Evolutionary conservation across 2,113 vertebrate genomes (phyloP).

Genomic region (Sterna hirundo): DNA sequence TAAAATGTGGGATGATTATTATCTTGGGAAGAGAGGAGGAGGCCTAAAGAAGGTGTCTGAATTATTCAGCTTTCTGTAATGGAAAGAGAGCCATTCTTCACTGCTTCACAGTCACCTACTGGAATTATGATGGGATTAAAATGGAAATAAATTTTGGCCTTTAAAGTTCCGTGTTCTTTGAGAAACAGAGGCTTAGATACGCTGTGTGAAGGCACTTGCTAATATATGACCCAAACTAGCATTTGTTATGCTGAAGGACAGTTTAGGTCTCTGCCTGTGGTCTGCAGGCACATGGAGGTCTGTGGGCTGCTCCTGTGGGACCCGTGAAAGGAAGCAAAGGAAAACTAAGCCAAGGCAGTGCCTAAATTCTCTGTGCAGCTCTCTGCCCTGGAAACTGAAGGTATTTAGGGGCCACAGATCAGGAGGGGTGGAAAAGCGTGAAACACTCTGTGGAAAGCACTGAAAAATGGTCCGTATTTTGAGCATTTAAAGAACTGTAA

Average conservation of each 20-base stretch:
- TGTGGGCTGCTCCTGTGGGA: neutral
- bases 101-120: neutral
- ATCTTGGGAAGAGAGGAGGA: slow-evolving; percentile 1
- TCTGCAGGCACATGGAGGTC: neutral
- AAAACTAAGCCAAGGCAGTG: neutral
- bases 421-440: neutral
- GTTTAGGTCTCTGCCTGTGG: neutral
- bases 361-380: neutral
- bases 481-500: neutral
- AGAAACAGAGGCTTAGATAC: neutral
- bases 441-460: neutral
- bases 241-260: neutral
- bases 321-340: neutral
- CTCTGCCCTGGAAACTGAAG: neutral
- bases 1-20: slow-evolving; percentile 21
- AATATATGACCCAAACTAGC: neutral
- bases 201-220: neutral
- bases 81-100: neutral
- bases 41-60: neutral
- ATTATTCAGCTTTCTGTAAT: slow-evolving; percentile 9
- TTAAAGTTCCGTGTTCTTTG: neutral
- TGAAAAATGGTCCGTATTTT: neutral
- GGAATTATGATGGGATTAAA: neutral
- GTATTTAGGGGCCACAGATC: neutral
- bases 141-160: neutral